These are phyloP conservation scores for Xanthia icteritia DNA, from an alignment of 2,888 invertebrate species.

Conservation along the genomic window DNA sequence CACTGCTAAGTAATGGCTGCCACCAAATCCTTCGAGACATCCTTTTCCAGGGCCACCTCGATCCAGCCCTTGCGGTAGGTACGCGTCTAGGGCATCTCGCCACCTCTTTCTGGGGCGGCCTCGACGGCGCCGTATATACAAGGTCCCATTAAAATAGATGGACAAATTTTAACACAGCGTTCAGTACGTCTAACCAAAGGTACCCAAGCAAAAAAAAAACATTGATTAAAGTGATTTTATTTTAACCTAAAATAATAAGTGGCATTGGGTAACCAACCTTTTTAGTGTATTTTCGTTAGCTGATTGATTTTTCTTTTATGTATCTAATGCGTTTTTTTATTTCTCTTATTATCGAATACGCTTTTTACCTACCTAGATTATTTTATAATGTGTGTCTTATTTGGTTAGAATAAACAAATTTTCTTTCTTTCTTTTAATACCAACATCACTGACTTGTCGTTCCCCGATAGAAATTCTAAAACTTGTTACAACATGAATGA, in stretches of 20 bases:
- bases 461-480: constrained; percentile 53
- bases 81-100: neutral
- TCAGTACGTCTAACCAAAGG: too few species aligned
- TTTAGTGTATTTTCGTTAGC: too few species aligned
- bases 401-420: neutral
- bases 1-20: neutral
- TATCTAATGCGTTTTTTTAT: too few species aligned
- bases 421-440: too few species aligned
- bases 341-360: neutral
- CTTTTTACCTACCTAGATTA: neutral
- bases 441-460: neutral
- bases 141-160: too few species aligned
- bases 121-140: neutral
- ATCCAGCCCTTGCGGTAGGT: neutral
- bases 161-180: too few species aligned
- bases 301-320: too few species aligned
- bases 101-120: neutral
- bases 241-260: too few species aligned
- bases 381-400: neutral
- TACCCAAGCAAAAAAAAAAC: too few species aligned
- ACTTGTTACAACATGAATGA: constrained; percentile 69
- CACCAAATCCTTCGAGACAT: neutral
- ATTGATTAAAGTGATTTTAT: too few species aligned
- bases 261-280: too few species aligned
- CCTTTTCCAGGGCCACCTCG: neutral